Evolutionary conservation across 2,113 vertebrate genomes (phyloP), one percentile per base, ranked within the genome.

Genomic region (Rhea americana): DNA sequence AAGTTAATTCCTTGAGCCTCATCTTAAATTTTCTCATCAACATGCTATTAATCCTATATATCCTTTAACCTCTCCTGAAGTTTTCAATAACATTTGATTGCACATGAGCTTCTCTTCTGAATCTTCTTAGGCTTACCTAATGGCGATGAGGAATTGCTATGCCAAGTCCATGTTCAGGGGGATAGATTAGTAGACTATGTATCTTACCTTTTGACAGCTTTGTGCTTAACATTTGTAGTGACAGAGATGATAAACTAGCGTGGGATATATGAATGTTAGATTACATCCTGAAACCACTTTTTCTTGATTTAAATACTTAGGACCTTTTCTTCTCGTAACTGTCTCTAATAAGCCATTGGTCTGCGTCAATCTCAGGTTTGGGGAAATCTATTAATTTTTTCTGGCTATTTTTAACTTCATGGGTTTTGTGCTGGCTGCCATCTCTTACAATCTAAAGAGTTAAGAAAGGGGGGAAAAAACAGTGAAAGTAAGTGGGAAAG

Each of bases 11-110:
- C 68, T 70, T 11, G 5, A 80, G 53, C 74, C 25, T 88, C 74
- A 37, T 91, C 85, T 91, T 91, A 77, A 89, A 78, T 92, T 97
- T 95, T 91, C 89, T 95, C 89, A 92, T 95, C 91, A 82, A 91
- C 72, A 26, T 92, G 89, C 71, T 85, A 91, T 89, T 95, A 96
- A 93, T 95, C 72, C 67, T 96, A 74, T 51, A 77, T 81, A 89
- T 90, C 72, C 88, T 83, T 91, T 93, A 66, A 32, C 58, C 50
- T 6, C 48, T 58, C 86, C 56, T 3, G 0, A 35, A 80, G 63
- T 21, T 90, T 94, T 47, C 91, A 82, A 24, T 61, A 67, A 22
- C 5, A 4, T 76, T 84, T 91, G 37, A 11, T 15, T 72, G 58
- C 62, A 39, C n/a, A 24, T 37, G 51, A 90, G 37, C 45, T 84